Evolutionary conservation across 2,797 vertebrate genomes (phyloP).

Genomic region (Chaenodraco wilsoni): DNA sequence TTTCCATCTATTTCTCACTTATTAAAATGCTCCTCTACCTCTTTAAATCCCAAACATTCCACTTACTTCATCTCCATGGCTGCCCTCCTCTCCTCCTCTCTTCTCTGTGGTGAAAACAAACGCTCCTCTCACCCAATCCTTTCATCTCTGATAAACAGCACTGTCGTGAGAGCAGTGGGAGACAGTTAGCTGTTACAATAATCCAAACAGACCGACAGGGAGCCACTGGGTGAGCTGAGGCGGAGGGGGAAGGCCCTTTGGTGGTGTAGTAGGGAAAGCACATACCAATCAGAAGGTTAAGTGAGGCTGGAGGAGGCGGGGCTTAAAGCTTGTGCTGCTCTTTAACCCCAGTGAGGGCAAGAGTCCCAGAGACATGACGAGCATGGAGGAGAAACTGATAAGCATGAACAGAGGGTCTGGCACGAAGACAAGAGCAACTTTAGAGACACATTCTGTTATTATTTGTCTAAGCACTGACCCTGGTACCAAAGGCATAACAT

Average conservation of each 20-base stretch:
- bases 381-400: conserved; percentile 39
- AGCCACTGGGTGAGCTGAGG: conserved; percentile 33
- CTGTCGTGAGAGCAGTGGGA: conserved; percentile 33
- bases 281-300: conserved; percentile 63
- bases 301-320: conserved; percentile 37
- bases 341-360: conserved; percentile 55
- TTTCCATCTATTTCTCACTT: conserved; percentile 20
- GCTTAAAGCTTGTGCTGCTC: conserved; percentile 41
- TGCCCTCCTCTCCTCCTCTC: conserved; percentile 35
- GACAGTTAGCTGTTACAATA: conserved; percentile 65
- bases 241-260: conserved; percentile 14
- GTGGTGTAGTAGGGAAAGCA: conserved; percentile 29
- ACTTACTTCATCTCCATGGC: conserved; percentile 80
- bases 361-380: conserved; percentile 36
- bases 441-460: neutral
- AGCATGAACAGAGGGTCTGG: conserved; percentile 19
- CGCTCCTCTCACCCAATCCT: conserved; percentile 58
- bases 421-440: neutral
- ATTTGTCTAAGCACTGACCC: neutral
- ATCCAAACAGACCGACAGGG: conserved; percentile 76
- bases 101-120: conserved; percentile 31
- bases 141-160: conserved; percentile 48
- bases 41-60: conserved; percentile 27
- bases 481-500: neutral
- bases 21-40: conserved; percentile 29